Percentiles rank a stretch among this genome's conserved stretches.
Conservation (phyloP, 30 jellyfish, hydroid and myxozoan genomes). For the Pseudorhiza aurosa region DNA sequence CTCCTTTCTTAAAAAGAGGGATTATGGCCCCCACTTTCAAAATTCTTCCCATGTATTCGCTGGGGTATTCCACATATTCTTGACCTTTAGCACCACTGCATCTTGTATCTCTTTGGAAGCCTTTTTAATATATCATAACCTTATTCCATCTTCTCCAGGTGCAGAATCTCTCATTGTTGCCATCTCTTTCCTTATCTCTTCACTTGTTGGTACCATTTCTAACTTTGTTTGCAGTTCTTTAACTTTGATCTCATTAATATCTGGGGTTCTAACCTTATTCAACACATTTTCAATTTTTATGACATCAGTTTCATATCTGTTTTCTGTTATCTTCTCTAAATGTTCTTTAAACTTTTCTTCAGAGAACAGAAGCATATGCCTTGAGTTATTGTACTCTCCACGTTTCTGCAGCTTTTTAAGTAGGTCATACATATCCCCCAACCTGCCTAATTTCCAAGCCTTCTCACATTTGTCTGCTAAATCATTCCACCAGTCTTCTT, state of each 20-base stretch:
- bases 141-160: not conserved
- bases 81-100: not conserved
- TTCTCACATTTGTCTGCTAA: not conserved
- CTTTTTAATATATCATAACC: not conserved
- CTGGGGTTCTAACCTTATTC: not conserved
- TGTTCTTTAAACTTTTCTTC: not conserved
- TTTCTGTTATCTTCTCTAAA: not conserved
- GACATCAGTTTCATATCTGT: not conserved
- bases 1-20: conserved; percentile 1
- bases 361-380: not conserved
- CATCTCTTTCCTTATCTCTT: not conserved
- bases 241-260: not conserved
- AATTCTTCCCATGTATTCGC: no score
- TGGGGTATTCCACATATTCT: no score
- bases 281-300: not conserved
- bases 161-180: not conserved
- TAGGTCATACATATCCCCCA: conserved; percentile 6
- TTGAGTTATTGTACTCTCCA: not conserved
- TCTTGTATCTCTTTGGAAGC: not conserved
- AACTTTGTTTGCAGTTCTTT: not conserved
- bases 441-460: conserved; percentile 8
- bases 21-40: no score
- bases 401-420: not conserved
- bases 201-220: conserved; percentile 2
- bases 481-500: not conserved